Evolutionary conservation across 1,140 invertebrate genomes (phyloP), one percentile per base, ranked within the genome.

Genomic region (Batillaria attramentaria): DNA sequence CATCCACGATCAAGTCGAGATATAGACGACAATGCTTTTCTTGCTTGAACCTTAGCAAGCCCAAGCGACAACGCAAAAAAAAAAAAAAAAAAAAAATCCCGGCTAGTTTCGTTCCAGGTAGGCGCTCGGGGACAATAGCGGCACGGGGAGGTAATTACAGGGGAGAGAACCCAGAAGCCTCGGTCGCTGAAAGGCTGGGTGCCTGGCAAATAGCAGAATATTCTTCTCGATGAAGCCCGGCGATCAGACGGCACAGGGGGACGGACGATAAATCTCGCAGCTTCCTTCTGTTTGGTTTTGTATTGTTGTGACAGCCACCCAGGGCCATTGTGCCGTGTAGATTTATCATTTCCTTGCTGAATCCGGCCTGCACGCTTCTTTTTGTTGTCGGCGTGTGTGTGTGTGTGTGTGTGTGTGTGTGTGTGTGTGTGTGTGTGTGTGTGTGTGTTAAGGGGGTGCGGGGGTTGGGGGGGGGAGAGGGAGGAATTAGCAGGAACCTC

Each of bases 241-340:
- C n/a, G n/a, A n/a, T n/a, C n/a, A n/a, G n/a, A n/a, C n/a, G n/a
- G n/a, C n/a, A n/a, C n/a, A n/a, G 3, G 3, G 20, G 2, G n/a
- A 31, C 62, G 6, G 28, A 31, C 62, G 16, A 66, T 66, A 66
- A 66, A 66, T 66, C 62, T 66, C 62, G 62, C 28, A 28, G 28
- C 62, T 66, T 66, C 62, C 37, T 35, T 66, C 62, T 66, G 62
- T 66, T 66, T 66, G 62, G 31, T 66, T 66, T 66, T 66, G 62
- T 28, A 66, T 66, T 66, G 62, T 66, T 66, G 62, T 66, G 62
- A 66, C 62, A 66, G 62, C 31, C 62, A 16, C 13, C 4, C 62
- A 20, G 8, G 31, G 62, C 62, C 62, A 66, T 66, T 66, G 62
- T 66, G n/a, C 20, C 16, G 28, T 10, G 31, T 20, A 66, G 62